Base-by-base conservation (phyloP, 2,888 invertebrate genomes). In the Phanerotoma sp. region DNA sequence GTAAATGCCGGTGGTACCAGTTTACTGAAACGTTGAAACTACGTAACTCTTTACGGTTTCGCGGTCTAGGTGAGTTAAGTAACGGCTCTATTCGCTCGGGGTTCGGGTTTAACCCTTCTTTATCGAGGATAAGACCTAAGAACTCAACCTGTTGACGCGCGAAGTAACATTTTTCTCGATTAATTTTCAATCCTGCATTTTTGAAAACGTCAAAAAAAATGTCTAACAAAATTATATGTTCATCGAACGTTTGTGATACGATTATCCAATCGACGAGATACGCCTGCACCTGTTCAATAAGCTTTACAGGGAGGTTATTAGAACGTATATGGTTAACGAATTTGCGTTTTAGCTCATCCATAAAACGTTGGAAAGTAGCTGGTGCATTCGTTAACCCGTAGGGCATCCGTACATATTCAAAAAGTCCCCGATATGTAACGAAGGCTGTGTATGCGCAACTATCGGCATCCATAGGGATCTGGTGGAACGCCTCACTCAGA, bases 1-100 rank as follows among this genome's bases (percentile, higher is more conserved):
- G 49, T 0, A 60, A n/a, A n/a, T 61, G 61, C 1, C 61, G 40
- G 7, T 60, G 61, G n/a, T 61, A 60, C 59, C 56, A 62, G 9
- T 62, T 60, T 0, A 62, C 50, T 0, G 56, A 15, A 3, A 59
- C 57, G 7, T 56, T 54, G 21, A 60, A 60, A 28, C 57, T 56
- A 11, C 58, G 45, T 2, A 59, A 21, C 38, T 56, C 42, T n/a
- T 52, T 51, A 4, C 57, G n/a, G 21, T 53, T 41, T 28, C 21
- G 32, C 11, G 57, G 57, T 3, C 44, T 15, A 2, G 53, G 51
- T 16, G 53, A 56, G 3, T 60, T 57, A 5, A 55, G 15, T 5
- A 58, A 55, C 4, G 57, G 56, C 38, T 58, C 46, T 5, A 63
- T 51, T 28, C 57, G 55, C 10, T 57, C 57, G 3, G 59, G 57